Percentiles rank a stretch among this genome's conserved stretches.
These are phyloP conservation scores for Dasyornis broadbenti DNA, from an alignment of 2,113 vertebrate genomes.

Conservation along the genomic window DNA sequence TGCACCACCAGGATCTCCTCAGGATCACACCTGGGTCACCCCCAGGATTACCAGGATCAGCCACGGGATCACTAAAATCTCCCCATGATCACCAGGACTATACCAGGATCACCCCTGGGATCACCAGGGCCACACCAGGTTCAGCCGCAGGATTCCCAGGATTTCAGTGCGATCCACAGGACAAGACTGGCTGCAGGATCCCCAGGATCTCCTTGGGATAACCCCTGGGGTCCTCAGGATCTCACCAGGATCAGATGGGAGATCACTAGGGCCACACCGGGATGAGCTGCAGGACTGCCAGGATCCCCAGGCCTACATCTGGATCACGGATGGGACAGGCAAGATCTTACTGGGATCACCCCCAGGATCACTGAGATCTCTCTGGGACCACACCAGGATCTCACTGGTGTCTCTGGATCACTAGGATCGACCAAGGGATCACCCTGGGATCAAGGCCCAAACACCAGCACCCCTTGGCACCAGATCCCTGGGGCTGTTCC, in stretches of 20 bases:
- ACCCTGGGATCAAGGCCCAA: not conserved
- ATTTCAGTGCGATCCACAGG: too few relatives aligned
- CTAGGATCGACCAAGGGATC: not conserved
- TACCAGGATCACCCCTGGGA: not conserved
- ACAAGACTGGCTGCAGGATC: not conserved
- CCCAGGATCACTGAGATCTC: not conserved
- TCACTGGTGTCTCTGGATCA: not conserved
- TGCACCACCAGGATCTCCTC: not conserved
- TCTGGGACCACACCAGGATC: not conserved
- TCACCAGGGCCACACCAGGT: not conserved
- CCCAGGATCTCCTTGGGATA: not conserved
- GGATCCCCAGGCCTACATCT: not conserved
- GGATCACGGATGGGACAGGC: not conserved
- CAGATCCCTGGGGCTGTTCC: too few relatives aligned
- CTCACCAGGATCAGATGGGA: not conserved
- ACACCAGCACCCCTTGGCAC: not conserved
- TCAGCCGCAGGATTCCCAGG: too few relatives aligned
- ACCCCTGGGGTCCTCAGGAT: not conserved
- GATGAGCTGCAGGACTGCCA: not conserved
- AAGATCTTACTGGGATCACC: not conserved
- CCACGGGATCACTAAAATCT: not conserved
- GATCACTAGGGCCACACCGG: rapidly evolving
- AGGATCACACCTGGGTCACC: not conserved
- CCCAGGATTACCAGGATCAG: not conserved
- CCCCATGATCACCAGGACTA: not conserved